These are phyloP conservation scores for Poecilia wingei DNA, from an alignment of 2,797 vertebrate genomes.

Conservation along the genomic window DNA sequence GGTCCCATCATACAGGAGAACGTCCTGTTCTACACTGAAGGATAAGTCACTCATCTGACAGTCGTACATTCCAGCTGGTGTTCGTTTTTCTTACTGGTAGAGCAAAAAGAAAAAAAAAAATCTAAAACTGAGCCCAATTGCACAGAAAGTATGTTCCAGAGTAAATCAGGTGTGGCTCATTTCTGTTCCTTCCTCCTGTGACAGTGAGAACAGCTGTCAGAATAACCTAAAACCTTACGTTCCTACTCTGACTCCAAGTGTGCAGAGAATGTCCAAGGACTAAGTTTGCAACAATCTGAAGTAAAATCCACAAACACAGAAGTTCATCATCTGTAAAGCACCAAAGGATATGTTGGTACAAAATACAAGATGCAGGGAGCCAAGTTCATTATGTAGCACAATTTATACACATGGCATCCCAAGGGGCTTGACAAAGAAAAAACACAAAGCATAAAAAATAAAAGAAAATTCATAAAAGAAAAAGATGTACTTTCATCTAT, in stretches of 20 bases:
- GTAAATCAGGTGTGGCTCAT: neutral
- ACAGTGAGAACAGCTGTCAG: neutral
- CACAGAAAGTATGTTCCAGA: neutral
- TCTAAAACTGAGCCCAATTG: neutral
- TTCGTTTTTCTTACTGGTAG: neutral
- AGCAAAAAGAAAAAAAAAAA: neutral
- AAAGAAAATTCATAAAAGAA: neutral
- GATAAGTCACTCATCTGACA: neutral
- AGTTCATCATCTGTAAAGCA: neutral
- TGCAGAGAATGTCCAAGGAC: neutral
- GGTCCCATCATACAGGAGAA: neutral
- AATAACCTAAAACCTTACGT: neutral
- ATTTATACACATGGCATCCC: neutral
- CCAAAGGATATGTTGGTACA: neutral
- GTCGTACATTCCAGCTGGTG: neutral
- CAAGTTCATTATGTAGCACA: neutral
- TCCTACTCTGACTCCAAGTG: neutral
- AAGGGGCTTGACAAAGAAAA: neutral
- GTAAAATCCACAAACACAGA: neutral
- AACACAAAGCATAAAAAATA: neutral
- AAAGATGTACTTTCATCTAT: neutral
- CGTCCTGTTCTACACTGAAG: neutral
- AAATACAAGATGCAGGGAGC: neutral
- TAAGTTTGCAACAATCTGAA: neutral
- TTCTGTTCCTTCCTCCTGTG: neutral